These are phyloP conservation scores for Agriopis aurantiaria DNA, from an alignment of 2,888 invertebrate genomes.

Conservation along the genomic window DNA sequence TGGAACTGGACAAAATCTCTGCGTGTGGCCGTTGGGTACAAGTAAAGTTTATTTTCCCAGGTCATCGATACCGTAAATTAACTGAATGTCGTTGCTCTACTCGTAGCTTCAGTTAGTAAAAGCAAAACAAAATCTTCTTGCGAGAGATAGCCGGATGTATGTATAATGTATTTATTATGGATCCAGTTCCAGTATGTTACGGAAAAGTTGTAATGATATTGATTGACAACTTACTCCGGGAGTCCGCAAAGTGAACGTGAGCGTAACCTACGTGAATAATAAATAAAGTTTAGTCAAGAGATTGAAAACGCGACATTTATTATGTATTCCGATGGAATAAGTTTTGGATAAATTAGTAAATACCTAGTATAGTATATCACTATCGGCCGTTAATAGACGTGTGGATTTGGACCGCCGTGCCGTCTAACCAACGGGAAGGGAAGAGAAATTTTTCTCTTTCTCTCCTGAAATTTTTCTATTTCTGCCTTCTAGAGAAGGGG, in stretches of 20 bases:
- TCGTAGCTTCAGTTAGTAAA: not conserved
- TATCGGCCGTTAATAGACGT: too few relatives aligned
- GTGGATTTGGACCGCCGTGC: too few relatives aligned
- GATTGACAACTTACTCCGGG: conserved; percentile 27
- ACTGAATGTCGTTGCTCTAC: not conserved
- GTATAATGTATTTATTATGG: conserved; percentile 11
- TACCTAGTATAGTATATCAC: not conserved
- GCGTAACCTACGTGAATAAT: conserved; percentile 28
- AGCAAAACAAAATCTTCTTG: not conserved
- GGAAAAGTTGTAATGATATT: conserved; percentile 28
- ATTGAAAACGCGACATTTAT: conserved; percentile 25
- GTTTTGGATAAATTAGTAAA: conserved; percentile 1
- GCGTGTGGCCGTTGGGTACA: not conserved
- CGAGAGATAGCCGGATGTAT: not conserved
- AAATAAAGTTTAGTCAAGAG: conserved; percentile 29
- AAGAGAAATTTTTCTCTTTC: too few relatives aligned
- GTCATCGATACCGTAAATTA: not conserved
- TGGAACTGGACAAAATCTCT: not conserved
- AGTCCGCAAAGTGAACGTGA: conserved; percentile 21
- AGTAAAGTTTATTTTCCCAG: too few relatives aligned
- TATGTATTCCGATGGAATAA: conserved; percentile 17
- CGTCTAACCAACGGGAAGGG: too few relatives aligned
- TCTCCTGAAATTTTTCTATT: too few relatives aligned
- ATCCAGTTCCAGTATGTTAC: conserved; percentile 17
- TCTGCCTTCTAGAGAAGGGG: too few relatives aligned